Base-by-base conservation (phyloP, 2,888 invertebrate species). In the Dryadula phaetusa region DNA sequence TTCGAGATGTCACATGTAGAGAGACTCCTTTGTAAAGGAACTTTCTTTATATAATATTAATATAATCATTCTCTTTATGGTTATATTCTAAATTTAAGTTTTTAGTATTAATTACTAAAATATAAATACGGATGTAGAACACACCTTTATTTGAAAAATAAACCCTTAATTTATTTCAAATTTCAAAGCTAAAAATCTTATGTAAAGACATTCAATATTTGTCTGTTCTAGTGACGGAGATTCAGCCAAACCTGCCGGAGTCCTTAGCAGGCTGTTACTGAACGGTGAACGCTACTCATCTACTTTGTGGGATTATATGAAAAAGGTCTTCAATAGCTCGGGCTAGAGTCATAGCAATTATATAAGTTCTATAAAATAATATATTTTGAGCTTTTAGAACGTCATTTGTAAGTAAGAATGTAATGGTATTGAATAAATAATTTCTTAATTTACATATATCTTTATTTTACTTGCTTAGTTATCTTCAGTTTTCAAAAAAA, bases 281-380 rank as follows among this genome's bases (percentile, higher is more conserved):
- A 83, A 74, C 67, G 81, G 84, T 0, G 75, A 78, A 63, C 78
- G 85, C 25, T 87, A 87, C 72, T 81, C 80, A 7, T 81, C 75
- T 28, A 79, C 82, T 52, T 76, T 87, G 22, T 76, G 81, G 14
- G 86, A 87, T 65, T 81, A 82, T 72, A 69, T 85, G 40, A 83
- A 83, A 70, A 85, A 79, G 28, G 69, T 85, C 20, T 82, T 82
- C 42, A 76, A 69, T 32, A 79, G 80, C 5, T 42, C 60, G n/a
- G 42, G 60, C 16, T 60, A 60, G 42, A 16, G 6, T 16, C 7
- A 5, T 60, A 14, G 44, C 18, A 44, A 60, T 4, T 25, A 10
- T 4, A 28, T 28, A 10, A 7, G 1, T 44, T 25, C 20, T 14
- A 8, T 3, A 5, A 42, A 37, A n/a, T 28, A 16, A 25, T 0